A percentile compares a stretch with the other conserved stretches of the same genome.
Evolutionary conservation across 2,888 invertebrate species (phyloP).

Genomic region (Drosophila diplacantha): DNA sequence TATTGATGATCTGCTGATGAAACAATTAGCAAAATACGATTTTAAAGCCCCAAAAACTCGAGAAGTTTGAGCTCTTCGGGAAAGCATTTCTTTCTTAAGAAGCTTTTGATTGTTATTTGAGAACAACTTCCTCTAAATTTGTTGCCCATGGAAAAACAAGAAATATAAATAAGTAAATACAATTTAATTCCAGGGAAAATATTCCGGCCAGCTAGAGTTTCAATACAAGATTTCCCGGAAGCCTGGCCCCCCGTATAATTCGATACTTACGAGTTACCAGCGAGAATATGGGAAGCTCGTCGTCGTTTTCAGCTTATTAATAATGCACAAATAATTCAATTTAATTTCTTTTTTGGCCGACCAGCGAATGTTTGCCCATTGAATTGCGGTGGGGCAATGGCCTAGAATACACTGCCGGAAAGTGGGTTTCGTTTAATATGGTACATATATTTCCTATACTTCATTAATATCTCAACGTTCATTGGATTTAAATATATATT

Average conservation of each 20-base stretch:
- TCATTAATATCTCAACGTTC: not conserved
- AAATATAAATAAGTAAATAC: not conserved
- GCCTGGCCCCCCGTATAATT: not conserved
- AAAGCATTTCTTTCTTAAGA: no score
- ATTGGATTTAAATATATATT: no score
- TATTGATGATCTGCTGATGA: not conserved
- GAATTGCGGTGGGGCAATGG: not conserved
- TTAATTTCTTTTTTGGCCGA: conserved; percentile 1
- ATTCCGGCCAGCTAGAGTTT: not conserved
- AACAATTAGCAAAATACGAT: not conserved
- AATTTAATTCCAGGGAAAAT: not conserved
- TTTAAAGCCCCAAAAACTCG: not conserved
- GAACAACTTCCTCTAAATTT: not conserved
- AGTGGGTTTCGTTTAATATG: no score
- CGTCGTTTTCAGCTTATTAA: conserved; percentile 4
- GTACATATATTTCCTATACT: not conserved
- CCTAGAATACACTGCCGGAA: not conserved
- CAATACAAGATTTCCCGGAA: not conserved
- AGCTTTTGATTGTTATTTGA: not conserved
- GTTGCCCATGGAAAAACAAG: not conserved
- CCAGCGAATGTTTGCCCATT: conserved; percentile 1
- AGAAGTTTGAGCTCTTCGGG: no score
- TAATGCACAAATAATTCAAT: conserved; percentile 32
- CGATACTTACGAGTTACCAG: conserved; percentile 2
- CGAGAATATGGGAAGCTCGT: not conserved